Conservation (phyloP, 2,113 vertebrate species). For the cat (Felis catus) region F.catus_Fca126_mat1.0 CM031417.1:34480501-34481000, state of each 20-base stretch:
- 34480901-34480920: not conserved
- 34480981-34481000: not conserved
- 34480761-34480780: not conserved
- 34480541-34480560: not conserved
- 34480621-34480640: not conserved
- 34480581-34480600: not conserved
- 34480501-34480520: not conserved
- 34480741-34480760: not conserved
- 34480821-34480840: not conserved
- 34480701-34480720: not conserved
- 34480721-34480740: not conserved
- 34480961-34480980: not conserved
- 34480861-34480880: not conserved
- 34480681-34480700: not conserved
- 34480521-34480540: not conserved
- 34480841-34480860: not conserved
- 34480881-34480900: not conserved
- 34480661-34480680: not conserved
- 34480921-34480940: not conserved
- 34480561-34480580: not conserved
- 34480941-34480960: not conserved
- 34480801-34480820: not conserved
- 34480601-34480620: not conserved
- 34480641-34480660: not conserved
- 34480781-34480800: not conserved